phyloP scores from a whole-genome alignment of 2,888 invertebrate species.

The Tipula unca region DNA sequence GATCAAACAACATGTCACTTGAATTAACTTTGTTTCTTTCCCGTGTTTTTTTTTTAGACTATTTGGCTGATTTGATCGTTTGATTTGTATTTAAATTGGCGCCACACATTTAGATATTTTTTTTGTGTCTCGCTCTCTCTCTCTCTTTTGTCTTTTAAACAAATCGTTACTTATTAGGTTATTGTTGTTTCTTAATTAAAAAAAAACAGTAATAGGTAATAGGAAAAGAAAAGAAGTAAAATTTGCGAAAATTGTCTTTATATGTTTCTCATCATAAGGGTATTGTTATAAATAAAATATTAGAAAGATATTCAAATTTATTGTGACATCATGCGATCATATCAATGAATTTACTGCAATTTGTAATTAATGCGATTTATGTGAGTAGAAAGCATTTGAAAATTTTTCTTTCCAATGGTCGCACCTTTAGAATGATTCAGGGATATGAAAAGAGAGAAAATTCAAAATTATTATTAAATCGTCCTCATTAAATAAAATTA shows the following conservation, averaged over 20 bases:
- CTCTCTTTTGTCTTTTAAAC: neutral
- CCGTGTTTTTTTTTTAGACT: neutral
- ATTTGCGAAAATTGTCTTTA: neutral
- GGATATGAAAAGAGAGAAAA: too few relatives aligned
- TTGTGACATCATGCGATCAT: neutral
- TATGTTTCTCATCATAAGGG: neutral
- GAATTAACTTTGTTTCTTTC: neutral
- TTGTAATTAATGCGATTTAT: neutral
- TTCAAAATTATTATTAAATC: too few relatives aligned
- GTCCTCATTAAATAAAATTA: too few relatives aligned
- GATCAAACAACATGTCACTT: slow-evolving; percentile 14
- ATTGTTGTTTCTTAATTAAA: slow-evolving; percentile 4
- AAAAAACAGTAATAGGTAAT: neutral
- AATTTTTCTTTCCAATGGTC: too few relatives aligned
- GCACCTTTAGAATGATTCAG: too few relatives aligned
- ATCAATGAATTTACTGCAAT: neutral
- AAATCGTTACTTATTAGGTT: slow-evolving; percentile 8
- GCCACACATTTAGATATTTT: neutral
- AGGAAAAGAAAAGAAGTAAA: neutral
- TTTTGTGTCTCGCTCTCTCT: neutral
- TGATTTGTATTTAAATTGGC: neutral
- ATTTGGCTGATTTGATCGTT: neutral
- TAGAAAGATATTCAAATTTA: neutral
- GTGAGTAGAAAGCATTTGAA: too few relatives aligned
- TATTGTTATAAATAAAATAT: neutral